A percentile compares a stretch with the other conserved stretches of the same genome.
Conservation (phyloP, 2,888 invertebrate species). For the Gerris lacustris region DNA sequence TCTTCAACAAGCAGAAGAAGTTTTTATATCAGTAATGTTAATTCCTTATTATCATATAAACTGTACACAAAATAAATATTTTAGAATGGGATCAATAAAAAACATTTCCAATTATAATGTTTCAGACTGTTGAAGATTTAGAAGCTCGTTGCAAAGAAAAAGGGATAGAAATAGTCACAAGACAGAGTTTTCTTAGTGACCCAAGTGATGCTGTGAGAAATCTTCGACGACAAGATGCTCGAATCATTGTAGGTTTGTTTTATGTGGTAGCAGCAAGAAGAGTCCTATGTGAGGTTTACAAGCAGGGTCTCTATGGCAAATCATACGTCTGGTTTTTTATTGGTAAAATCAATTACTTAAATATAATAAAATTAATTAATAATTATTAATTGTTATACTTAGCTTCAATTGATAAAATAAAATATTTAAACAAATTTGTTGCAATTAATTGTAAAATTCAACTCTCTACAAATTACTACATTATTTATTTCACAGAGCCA, state of each 20-base stretch:
- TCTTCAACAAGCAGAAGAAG: constrained; percentile 95
- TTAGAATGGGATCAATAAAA: neutral
- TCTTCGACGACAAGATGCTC: constrained; percentile 85
- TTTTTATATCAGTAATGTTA: constrained; percentile 72
- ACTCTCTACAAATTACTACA: too few species aligned
- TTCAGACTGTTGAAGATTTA: constrained; percentile 88
- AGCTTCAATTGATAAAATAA: too few species aligned
- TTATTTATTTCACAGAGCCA: too few species aligned
- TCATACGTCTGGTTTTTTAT: constrained; percentile 99
- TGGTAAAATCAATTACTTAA: constrained; percentile 47
- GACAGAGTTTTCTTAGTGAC: constrained; percentile 94
- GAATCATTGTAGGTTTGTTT: constrained; percentile 95
- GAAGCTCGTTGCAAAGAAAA: constrained; percentile 85
- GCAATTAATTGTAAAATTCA: too few species aligned
- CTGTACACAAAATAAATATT: neutral
- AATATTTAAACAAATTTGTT: too few species aligned
- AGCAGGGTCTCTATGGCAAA: constrained; percentile 83
- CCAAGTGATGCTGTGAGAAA: constrained; percentile 93
- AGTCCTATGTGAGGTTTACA: constrained; percentile 93
- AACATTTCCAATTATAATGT: neutral
- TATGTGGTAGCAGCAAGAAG: constrained; percentile 94
- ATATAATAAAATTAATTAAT: neutral
- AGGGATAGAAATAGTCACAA: constrained; percentile 87
- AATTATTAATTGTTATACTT: too few species aligned
- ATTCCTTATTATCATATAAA: neutral